Evolutionary conservation across 2,888 invertebrate species (phyloP).

Genomic region (Metacarcinus magister): DNA sequence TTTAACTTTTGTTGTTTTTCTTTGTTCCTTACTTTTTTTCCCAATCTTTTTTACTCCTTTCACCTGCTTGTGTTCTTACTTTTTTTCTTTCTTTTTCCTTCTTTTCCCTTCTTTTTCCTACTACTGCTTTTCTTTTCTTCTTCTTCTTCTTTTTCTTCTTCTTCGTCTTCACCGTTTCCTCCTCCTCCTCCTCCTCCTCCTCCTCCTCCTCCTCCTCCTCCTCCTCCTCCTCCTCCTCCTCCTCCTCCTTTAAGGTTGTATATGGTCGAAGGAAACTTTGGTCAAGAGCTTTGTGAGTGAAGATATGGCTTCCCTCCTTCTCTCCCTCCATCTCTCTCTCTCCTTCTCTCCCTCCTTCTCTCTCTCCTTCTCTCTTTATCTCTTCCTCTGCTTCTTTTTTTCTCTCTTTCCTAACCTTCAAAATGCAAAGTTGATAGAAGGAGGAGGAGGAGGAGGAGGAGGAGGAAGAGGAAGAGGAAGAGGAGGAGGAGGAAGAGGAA

Average conservation of each 20-base stretch:
- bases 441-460: no score
- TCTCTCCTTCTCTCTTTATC: no score
- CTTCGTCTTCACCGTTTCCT: no score
- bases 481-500: neutral
- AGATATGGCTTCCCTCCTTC: neutral
- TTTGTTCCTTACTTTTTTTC: no score
- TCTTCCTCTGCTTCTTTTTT: neutral
- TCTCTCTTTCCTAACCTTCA: neutral
- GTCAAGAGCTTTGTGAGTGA: neutral
- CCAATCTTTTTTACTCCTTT: no score
- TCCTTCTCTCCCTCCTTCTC: no score
- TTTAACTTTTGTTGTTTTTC: no score
- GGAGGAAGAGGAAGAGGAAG: neutral
- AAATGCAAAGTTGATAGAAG: constrained; percentile 4
- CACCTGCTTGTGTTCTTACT: neutral
- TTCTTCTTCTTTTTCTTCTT: neutral
- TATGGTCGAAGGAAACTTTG: neutral
- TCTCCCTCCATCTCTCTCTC: no score
- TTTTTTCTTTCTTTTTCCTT: neutral
- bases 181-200: neutral
- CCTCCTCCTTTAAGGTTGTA: neutral
- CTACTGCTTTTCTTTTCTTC: neutral
- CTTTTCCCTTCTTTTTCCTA: neutral
- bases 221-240: neutral
- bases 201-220: neutral